Evolutionary conservation across 2,113 vertebrate species (phyloP), one percentile per base, ranked within the genome.

Genomic region (Heterocephalus glaber): DNA sequence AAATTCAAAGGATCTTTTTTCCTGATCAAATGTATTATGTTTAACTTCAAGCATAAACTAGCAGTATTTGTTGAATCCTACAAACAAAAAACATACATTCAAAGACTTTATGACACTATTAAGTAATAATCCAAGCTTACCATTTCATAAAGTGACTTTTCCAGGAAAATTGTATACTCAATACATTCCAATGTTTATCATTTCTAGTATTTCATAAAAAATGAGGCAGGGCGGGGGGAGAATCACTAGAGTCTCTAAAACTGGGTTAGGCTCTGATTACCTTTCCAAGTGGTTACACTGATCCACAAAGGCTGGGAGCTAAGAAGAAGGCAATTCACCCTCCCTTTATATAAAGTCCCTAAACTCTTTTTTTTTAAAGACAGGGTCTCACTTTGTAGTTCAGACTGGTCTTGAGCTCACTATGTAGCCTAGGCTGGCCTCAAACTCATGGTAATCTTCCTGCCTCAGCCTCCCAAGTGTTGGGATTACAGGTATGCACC

Each of bases 31-130:
- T 95, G 63, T 91, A 77, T 90, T 80, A 72, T 72, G 86, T 26
- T 96, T 84, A 97, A 84, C 60, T 88, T 95, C 26, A 96, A 96
- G 33, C 44, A 86, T 76, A 94, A 97, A 56, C 60, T 92, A 81
- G 35, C 24, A 3, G 26, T 72, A 79, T 82, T 63, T 66, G 35
- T 77, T 96, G 56, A 89, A 77, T 93, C 93, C 85, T 66, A 16
- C 76, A 94, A 94, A 87, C 60, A 63, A 96, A 89, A 97, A 94
- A 26, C 41, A 90, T 85, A 96, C 26, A 92, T 66, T 93, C 26
- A 89, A 65, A 72, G 12, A 91, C n/a, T 90, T 94, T 83, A 90
- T 58, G 33, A 89, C 70, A 84, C 7, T 72, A 95, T 47, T 87
- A 92, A 90, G 93, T 35, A 96, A 86, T 22, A 95, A 76, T 41